Percentiles rank a stretch among this genome's conserved stretches.
Conservation (phyloP, 2,113 vertebrate species). For the Rhabdornis inornatus region DNA sequence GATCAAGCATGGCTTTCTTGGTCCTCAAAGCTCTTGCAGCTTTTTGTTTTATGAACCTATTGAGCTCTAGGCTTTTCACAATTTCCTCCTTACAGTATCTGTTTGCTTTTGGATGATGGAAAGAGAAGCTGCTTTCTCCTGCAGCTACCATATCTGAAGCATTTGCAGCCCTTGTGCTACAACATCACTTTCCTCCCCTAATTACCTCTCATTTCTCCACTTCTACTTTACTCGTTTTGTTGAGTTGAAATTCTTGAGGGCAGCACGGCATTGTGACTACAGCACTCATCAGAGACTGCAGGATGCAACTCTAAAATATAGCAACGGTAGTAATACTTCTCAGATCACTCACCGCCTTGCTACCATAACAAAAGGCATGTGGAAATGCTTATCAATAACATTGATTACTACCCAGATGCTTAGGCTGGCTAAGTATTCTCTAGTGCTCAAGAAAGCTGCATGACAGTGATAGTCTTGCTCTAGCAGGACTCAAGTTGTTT, state of each 20-base stretch:
- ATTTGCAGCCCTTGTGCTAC: background rate
- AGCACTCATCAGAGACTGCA: background rate
- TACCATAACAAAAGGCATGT: background rate
- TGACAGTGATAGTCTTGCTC: background rate
- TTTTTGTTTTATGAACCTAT: background rate
- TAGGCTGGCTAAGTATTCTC: background rate
- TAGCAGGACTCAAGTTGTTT: background rate
- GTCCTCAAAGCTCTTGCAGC: background rate
- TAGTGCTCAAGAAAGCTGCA: background rate
- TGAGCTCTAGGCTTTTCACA: background rate
- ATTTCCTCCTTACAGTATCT: background rate
- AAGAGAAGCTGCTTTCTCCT: background rate
- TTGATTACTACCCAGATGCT: conserved; percentile 8
- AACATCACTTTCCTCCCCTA: background rate
- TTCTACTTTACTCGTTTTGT: conserved; percentile 15
- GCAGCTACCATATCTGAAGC: background rate
- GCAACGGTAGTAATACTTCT: background rate
- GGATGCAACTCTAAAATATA: background rate
- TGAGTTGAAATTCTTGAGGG: background rate
- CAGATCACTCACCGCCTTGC: background rate
- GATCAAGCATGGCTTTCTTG: background rate
- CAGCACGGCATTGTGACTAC: background rate
- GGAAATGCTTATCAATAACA: conserved; percentile 41
- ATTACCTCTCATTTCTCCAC: background rate
- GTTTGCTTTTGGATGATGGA: background rate